Evolutionary conservation across 1,140 invertebrate genomes (phyloP), one percentile per base, ranked within the genome.

Genomic region (Papilio polyxenes): DNA sequence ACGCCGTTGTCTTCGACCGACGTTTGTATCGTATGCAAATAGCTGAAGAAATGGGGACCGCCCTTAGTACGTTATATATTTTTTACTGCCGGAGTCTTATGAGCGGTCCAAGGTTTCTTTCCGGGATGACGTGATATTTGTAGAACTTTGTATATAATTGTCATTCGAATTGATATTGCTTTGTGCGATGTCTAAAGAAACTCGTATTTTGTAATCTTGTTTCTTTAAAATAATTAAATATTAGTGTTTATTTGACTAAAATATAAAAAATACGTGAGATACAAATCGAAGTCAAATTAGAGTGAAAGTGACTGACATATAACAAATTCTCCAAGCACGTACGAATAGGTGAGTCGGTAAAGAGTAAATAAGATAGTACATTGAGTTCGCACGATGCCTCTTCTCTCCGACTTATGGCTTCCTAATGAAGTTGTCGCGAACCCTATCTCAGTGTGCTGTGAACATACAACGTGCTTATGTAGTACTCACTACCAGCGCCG

Each of bases 21-120:
- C 87, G 91, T 89, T 90, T 92, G 90, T 91, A 91, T 90, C 87
- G 88, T 88, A 93, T 92, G 92, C 91, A 93, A 93, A 94, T 91
- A 94, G 85, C 86, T 82, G 86, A 87, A 88, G 83, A 89, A 92
- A 91, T 89, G 87, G 89, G 86, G 87, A 74, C 81, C 83, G 81
- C 83, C 89, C 85, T 89, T 86, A 89, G 82, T 86, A 89, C 85
- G 84, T 89, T 90, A 87, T 90, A 91, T 90, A 88, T 86, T 88
- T 91, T 90, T 91, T 90, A 91, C 89, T 85, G 82, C 85, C 86
- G 80, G 74, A 80, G 74, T 81, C 78, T 82, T 81, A 81, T 82
- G 48, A 59, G 69, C 76, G 49, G 62, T 6, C 51, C 76, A 44
- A 44, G 74, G 76, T 65, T 76, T 81, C 62, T 81, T 49, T 80